phyloP scores from a whole-genome alignment of 2,113 vertebrate genomes.

The Sus scrofa region DNA sequence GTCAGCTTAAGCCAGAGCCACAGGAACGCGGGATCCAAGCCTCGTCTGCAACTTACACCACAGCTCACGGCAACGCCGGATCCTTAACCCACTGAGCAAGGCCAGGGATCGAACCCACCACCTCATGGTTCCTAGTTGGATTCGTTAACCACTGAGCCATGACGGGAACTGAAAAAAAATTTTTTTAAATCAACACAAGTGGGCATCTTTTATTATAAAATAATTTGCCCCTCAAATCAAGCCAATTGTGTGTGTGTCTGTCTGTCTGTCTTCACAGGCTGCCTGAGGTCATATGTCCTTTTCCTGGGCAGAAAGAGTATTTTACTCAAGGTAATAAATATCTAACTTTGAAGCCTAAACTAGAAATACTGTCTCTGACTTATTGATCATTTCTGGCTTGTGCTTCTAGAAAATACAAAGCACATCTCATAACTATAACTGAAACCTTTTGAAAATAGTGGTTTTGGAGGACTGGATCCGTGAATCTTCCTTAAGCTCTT shows the following conservation, averaged over 20 bases:
- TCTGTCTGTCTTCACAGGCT: not conserved
- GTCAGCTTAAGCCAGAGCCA: too few relatives aligned
- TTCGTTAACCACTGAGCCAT: too few relatives aligned
- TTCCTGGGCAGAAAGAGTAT: constrained; percentile 54
- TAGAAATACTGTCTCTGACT: constrained; percentile 58
- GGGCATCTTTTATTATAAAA: not conserved
- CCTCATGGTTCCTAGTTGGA: too few relatives aligned
- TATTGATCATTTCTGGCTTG: constrained; percentile 32
- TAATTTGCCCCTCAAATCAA: not conserved
- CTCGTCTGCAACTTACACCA: too few relatives aligned
- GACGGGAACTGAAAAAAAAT: too few relatives aligned
- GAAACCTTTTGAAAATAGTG: constrained; percentile 51
- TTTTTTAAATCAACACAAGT: not conserved
- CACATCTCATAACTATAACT: constrained; percentile 63
- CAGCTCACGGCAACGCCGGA: too few relatives aligned
- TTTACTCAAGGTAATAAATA: constrained; percentile 67
- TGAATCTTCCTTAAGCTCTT: constrained; percentile 20
- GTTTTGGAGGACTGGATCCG: constrained; percentile 7
- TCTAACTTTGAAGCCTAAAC: constrained; percentile 51
- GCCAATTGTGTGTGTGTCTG: not conserved
- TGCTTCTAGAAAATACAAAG: constrained; percentile 46
- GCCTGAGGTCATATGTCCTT: constrained; percentile 61
- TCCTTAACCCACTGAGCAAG: too few relatives aligned
- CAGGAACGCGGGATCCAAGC: too few relatives aligned
- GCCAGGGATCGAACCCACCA: too few relatives aligned